A percentile compares a stretch with the other conserved stretches of the same genome.
phyloP scores from a whole-genome alignment of 2,888 invertebrate species.

The Linyphia triangularis region DNA sequence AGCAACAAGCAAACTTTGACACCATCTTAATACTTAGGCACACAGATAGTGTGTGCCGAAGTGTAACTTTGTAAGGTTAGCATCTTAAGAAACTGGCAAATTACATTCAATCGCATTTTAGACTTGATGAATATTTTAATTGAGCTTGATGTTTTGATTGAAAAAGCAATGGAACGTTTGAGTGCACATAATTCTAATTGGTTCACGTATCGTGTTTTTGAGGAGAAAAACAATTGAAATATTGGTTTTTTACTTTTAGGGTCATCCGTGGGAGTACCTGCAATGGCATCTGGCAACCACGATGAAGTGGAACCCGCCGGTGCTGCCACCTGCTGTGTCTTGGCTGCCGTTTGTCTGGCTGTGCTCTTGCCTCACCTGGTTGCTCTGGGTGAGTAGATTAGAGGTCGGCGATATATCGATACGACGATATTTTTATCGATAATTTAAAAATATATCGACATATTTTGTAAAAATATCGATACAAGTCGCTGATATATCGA shows the following conservation, averaged over 20 bases:
- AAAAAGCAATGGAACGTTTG: not conserved
- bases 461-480: no score
- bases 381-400: constrained; percentile 71
- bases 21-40: no score
- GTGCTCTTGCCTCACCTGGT: constrained; percentile 71
- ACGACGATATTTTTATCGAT: no score
- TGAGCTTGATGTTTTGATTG: not conserved
- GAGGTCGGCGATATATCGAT: no score
- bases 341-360: constrained; percentile 70
- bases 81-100: not conserved
- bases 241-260: constrained; percentile 20
- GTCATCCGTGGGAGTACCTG: constrained; percentile 53
- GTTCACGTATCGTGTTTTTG: not conserved
- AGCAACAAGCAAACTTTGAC: no score
- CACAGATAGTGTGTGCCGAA: no score
- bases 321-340: constrained; percentile 67
- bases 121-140: not conserved
- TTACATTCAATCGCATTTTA: not conserved
- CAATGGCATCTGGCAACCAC: constrained; percentile 71
- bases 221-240: no score
- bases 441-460: no score
- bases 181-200: not conserved
- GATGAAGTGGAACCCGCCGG: constrained; percentile 73
- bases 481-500: no score
- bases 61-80: no score